phyloP scores from a whole-genome alignment of 2,113 vertebrate species.

The Oryzias curvinotus region DNA sequence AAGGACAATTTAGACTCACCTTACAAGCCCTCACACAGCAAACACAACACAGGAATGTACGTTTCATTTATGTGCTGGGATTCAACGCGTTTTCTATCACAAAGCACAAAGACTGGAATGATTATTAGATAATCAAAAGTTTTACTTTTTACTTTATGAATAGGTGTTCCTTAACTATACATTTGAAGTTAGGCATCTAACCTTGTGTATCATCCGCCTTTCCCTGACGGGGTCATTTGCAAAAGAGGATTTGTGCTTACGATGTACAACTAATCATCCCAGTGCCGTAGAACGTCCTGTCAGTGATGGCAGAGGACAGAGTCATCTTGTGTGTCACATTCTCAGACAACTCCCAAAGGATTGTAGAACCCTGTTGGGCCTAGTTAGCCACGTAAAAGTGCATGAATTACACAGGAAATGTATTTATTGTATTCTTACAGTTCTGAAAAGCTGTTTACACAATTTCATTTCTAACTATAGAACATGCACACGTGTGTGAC shows the following conservation, averaged over 20 bases:
- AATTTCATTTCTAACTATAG: slow-evolving; percentile 18
- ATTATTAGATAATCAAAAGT: too few species aligned
- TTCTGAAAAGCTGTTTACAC: neutral
- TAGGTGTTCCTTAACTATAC: too few species aligned
- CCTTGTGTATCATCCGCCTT: slow-evolving; percentile 2
- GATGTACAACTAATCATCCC: slow-evolving; percentile 3
- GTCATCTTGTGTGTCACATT: slow-evolving; percentile 7
- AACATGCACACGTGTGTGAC: slow-evolving; percentile 12
- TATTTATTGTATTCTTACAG: slow-evolving; percentile 21
- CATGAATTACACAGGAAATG: slow-evolving; percentile 5
- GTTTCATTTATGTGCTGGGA: too few species aligned
- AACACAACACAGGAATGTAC: too few species aligned
- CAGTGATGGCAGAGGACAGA: neutral
- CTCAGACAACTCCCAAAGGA: slow-evolving; percentile 6
- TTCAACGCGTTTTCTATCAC: too few species aligned
- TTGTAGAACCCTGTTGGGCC: neutral
- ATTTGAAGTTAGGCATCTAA: neutral
- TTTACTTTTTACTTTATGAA: too few species aligned
- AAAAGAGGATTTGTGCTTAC: neutral
- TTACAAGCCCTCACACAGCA: too few species aligned
- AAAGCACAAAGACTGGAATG: too few species aligned
- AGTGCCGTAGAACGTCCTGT: neutral
- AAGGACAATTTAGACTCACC: too few species aligned
- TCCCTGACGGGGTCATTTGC: slow-evolving; percentile 20
- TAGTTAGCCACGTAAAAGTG: slow-evolving; percentile 12